Percentiles rank a stretch among this genome's conserved stretches.
These are phyloP conservation scores for Microplitis mediator DNA, from an alignment of 1,140 invertebrate species.

Conservation along the genomic window DNA sequence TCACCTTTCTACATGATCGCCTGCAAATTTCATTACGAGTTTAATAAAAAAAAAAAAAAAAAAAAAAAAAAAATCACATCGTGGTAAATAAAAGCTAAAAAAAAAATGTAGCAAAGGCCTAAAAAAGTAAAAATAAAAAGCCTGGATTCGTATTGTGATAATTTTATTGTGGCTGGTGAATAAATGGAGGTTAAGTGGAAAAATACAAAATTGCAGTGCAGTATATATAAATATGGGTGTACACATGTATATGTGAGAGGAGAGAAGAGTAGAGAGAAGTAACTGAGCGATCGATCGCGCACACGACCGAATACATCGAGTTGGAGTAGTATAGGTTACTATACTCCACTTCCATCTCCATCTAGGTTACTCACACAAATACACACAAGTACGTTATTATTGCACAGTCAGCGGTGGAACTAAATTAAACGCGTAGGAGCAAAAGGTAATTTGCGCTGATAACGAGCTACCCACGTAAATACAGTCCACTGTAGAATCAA, in stretches of 20 bases:
- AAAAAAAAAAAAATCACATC: background rate
- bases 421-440: conserved; percentile 45
- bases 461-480: conserved; percentile 43
- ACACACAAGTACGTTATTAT: conserved; percentile 37
- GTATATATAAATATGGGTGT: too few relatives aligned
- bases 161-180: conserved; percentile 1
- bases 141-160: background rate
- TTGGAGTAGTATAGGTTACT: background rate
- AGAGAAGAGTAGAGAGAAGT: too few relatives aligned
- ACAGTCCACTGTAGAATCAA: conserved; percentile 14
- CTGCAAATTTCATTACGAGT: conserved; percentile 7
- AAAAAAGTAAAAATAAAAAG: background rate
- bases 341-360: too few relatives aligned
- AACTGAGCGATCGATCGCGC: conserved; percentile 11
- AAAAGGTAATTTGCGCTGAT: conserved; percentile 45
- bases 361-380: background rate
- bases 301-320: background rate
- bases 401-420: conserved; percentile 34
- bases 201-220: conserved; percentile 10
- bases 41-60: background rate
- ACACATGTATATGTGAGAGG: too few relatives aligned
- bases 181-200: conserved; percentile 17
- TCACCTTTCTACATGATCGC: background rate
- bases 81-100: background rate
- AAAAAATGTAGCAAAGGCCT: background rate